phyloP scores from a whole-genome alignment of 2,888 invertebrate genomes.

The Cinara cedri region DNA sequence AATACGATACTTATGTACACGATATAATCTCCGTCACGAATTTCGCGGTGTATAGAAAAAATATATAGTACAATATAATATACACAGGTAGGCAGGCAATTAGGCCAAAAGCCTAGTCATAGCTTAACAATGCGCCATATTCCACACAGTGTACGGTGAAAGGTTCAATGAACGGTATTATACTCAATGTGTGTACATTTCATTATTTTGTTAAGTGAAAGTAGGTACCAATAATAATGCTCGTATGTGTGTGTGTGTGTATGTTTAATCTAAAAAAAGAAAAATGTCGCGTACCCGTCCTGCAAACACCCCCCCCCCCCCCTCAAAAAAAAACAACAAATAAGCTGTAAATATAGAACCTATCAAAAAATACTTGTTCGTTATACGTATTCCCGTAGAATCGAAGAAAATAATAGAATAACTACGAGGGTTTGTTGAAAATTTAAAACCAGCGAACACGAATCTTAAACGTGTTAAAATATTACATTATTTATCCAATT shows the following conservation, averaged over 20 bases:
- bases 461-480: too few species aligned
- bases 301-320: background rate
- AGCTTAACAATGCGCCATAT: constrained; percentile 46
- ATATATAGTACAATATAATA: constrained; percentile 3
- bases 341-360: background rate
- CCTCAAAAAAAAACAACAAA: too few species aligned
- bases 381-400: too few species aligned
- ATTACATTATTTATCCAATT: too few species aligned
- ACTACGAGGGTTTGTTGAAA: too few species aligned
- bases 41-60: background rate
- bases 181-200: constrained; percentile 4
- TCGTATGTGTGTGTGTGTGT: constrained; percentile 9
- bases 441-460: too few species aligned
- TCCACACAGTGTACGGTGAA: constrained; percentile 40
- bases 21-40: constrained; percentile 5
- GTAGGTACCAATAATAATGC: background rate
- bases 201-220: constrained; percentile 44
- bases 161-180: constrained; percentile 42
- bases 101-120: constrained; percentile 41
- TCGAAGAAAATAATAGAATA: too few species aligned
- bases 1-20: too few species aligned
- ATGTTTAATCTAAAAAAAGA: constrained; percentile 26
- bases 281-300: constrained; percentile 11
- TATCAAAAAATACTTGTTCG: too few species aligned
- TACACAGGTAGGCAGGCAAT: constrained; percentile 36